phyloP scores from a whole-genome alignment of 2,797 vertebrate genomes.

The Halcyon badia region DNA sequence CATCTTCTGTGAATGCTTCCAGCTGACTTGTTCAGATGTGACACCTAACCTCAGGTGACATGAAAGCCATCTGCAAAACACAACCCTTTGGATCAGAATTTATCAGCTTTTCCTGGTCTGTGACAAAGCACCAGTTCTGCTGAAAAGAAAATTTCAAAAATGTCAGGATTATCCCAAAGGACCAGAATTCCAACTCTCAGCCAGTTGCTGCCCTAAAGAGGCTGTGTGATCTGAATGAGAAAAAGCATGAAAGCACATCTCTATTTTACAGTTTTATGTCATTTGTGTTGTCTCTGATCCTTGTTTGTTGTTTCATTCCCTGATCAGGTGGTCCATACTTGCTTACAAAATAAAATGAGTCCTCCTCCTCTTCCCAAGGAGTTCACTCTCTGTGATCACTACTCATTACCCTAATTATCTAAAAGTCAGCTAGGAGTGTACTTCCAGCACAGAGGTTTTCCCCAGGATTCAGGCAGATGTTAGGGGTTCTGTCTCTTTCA shows the following conservation, averaged over 20 bases:
- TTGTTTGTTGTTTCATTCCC: neutral
- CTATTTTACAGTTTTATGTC: neutral
- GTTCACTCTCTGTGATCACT: neutral
- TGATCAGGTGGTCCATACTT: neutral
- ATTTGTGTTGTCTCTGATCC: neutral
- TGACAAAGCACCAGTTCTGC: neutral
- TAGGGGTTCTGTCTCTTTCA: rapidly evolving
- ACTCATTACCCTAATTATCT: rapidly evolving
- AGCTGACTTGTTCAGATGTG: neutral
- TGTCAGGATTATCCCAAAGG: neutral
- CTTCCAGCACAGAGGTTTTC: neutral
- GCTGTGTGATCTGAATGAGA: neutral
- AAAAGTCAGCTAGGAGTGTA: neutral
- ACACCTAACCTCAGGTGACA: neutral
- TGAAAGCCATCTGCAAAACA: rapidly evolving
- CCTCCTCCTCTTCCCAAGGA: neutral
- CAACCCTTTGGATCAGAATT: neutral
- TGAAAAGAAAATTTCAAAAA: neutral
- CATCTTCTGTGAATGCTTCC: neutral
- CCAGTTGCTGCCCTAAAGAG: neutral
- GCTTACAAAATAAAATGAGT: neutral
- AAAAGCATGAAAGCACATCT: neutral
- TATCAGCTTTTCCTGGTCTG: neutral
- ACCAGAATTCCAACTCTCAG: neutral
- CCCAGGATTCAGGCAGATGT: neutral